Evolutionary conservation across 2,113 vertebrate genomes (phyloP), one percentile per base, ranked within the genome.

Genomic region (Clarias gariepinus): DNA sequence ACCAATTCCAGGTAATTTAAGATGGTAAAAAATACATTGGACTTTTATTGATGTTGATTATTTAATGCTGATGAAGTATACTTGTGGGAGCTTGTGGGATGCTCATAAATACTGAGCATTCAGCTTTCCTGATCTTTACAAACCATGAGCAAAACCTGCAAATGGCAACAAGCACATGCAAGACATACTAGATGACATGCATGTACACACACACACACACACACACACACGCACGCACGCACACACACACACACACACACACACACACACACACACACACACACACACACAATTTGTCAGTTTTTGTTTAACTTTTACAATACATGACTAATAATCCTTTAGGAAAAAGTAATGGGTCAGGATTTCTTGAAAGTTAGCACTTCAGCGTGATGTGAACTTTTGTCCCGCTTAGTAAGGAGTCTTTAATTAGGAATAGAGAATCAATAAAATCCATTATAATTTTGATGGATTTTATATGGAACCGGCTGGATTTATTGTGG

Each of bases 361-460:
- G 55, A 33, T 60, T 80, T 80, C 36, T 64, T 57, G 33, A 77
- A 79, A 55, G n/a, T 25, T 74, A 66, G n/a, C 53, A 33, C 87
- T 16, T 66, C 79, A 90, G 86, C 85, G 6, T 60, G 69, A 63
- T 68, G 84, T 89, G 83, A 77, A 81, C 10, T 91, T 71, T 76
- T 88, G 36, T 68, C 66, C 55, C 33, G 76, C 87, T 71, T 71
- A 80, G 33, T 90, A 86, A 71, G 85, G 83, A 55, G 71, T 30
- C 82, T 91, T 55, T 87, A 91, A 92, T 88, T 69, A 85, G 52
- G 85, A 79, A 79, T 85, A 86, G 78, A 83, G 74, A 87, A 91
- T 92, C 33, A 88, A 91, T 88, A 88, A 55, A 90, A 92, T 91
- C 86, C 87, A 93, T 92, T 88, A 92, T 23, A 83, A 90, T 85